Base-by-base conservation (phyloP, 92 coral and sea anemone genomes). In the Epizoanthus fatuus region DNA sequence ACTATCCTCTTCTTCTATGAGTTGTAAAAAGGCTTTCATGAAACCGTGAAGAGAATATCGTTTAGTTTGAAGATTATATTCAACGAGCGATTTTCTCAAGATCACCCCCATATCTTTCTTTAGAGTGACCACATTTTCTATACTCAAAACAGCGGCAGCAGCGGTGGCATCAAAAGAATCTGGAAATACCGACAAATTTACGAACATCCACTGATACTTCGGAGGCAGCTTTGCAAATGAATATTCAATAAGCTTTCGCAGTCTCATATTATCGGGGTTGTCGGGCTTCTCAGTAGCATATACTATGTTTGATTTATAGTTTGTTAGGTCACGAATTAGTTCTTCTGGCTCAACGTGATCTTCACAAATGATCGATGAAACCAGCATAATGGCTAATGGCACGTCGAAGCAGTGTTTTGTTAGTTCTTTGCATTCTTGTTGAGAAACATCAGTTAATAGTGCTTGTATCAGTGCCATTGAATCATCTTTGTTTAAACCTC, bases 131-230 rank as follows among this genome's bases (percentile, higher is more conserved):
- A 32, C 3, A 4, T 29, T 40, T 1, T 75, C 66, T 19, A 39
- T 10, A 39, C 13, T 70, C 53, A 70, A 49, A 40, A 70, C 10
- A 49, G 5, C 69, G 4, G 20, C 66, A 16, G 47, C 81, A 22
- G 81, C 81, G 0, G 19, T 7, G n/a, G 19, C 47, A 15, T 74
- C 80, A 58, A 74, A 74, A 12, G 80, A 47, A 51, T 57, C 63
- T 22, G 62, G 42, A 56, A 74, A 74, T 25, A 74, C 63, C 14
- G 17, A 22, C 49, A 47, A 51, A 22, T 8, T 16, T 6, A 3
- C 8, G 55, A 74, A 74, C 3, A 51, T 74, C 5, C 9, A 2
- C 80, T 52, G 60, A 20, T 11, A 49, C 42, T 16, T 51, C 22
- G 15, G 62, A 52, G 9, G 0, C 22, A 74, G 55, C 4, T 38